Evolutionary conservation across 2,888 invertebrate genomes (phyloP).

Genomic region (Heteropelma amictum): DNA sequence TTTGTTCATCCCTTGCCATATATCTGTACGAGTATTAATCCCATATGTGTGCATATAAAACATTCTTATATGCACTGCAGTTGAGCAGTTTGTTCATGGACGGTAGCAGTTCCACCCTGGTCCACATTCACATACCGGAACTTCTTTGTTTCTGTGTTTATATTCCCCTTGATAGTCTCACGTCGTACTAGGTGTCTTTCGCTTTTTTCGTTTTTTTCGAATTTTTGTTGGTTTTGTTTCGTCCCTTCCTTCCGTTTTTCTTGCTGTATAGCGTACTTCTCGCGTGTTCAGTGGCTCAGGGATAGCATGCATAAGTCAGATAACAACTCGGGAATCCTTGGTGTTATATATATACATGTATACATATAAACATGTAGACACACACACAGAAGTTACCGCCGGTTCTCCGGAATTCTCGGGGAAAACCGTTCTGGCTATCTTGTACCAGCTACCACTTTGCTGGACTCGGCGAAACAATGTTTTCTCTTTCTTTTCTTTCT

Average conservation of each 20-base stretch:
- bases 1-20: background rate
- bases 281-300: conserved; percentile 60
- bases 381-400: background rate
- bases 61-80: background rate
- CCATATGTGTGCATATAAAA: background rate
- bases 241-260: conserved; percentile 13
- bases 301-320: conserved; percentile 70
- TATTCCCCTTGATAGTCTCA: conserved; percentile 19
- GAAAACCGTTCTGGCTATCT: conserved; percentile 13
- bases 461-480: conserved; percentile 13
- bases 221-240: background rate
- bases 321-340: conserved; percentile 37
- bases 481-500: background rate
- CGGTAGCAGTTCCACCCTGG: background rate
- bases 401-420: conserved; percentile 27
- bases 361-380: background rate
- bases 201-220: background rate
- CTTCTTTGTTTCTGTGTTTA: conserved; percentile 43
- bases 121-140: conserved; percentile 25
- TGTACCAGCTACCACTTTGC: background rate
- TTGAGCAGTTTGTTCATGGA: background rate
- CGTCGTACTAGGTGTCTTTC: conserved; percentile 5
- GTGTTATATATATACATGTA: background rate
- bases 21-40: background rate
- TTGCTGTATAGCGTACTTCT: conserved; percentile 19